phyloP scores from a whole-genome alignment of 2,113 vertebrate species.

The Aspidoscelis tigris region DNA sequence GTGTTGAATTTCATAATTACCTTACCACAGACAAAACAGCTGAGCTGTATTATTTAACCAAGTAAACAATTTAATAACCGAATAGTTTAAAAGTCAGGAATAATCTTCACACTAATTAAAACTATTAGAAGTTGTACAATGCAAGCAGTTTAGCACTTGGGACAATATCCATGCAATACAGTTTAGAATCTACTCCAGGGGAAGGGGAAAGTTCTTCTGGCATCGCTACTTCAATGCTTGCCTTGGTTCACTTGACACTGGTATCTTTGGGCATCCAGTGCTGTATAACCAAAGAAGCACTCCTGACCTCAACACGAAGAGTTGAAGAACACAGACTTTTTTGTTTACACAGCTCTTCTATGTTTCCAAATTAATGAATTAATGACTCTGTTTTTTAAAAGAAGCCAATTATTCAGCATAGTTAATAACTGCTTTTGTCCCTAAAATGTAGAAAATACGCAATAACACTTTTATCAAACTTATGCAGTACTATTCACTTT shows the following conservation, averaged over 20 bases:
- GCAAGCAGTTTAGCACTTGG: not conserved
- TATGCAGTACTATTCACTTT: too few relatives aligned
- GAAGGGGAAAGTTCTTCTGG: too few relatives aligned
- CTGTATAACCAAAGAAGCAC: not conserved
- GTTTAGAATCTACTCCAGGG: too few relatives aligned
- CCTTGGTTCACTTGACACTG: too few relatives aligned
- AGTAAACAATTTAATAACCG: not conserved
- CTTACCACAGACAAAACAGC: not conserved
- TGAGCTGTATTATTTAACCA: not conserved
- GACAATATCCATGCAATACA: too few relatives aligned
- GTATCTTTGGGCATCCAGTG: not conserved
- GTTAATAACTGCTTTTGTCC: too few relatives aligned
- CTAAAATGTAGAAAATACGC: too few relatives aligned
- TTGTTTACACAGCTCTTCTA: not conserved
- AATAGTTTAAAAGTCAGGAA: not conserved
- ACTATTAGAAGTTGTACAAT: not conserved
- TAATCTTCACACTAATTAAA: constrained; percentile 3
- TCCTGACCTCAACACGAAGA: not conserved
- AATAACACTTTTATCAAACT: too few relatives aligned
- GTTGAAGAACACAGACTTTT: not conserved
- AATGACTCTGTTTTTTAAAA: too few relatives aligned
- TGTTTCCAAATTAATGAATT: too few relatives aligned
- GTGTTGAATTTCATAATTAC: not conserved
- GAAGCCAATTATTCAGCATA: too few relatives aligned
- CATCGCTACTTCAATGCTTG: not conserved